These are phyloP conservation scores for Tetragonula clypearis DNA, from an alignment of 1,140 invertebrate species.

Conservation along the genomic window DNA sequence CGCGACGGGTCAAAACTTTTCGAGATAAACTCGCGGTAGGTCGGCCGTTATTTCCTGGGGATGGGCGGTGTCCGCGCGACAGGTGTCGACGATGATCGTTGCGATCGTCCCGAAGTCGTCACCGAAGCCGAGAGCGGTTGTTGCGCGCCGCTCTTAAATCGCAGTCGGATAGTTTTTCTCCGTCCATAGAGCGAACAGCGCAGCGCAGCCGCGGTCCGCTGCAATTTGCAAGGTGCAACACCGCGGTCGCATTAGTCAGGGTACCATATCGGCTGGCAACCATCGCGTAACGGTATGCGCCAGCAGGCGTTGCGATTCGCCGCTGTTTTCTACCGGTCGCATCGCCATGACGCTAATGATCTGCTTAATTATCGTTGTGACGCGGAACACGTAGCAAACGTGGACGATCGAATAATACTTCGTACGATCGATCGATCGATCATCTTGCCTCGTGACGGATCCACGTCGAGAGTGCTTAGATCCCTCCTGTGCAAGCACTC, in stretches of 20 bases:
- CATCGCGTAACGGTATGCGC: conserved; percentile 79
- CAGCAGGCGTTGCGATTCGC: conserved; percentile 73
- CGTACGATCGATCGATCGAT: too few relatives aligned
- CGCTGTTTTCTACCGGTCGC: conserved; percentile 62
- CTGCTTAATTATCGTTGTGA: conserved; percentile 77
- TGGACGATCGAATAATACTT: conserved; percentile 12
- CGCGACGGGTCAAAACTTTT: conserved; percentile 4
- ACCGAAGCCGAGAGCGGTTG: conserved; percentile 43
- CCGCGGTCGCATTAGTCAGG: conserved; percentile 78
- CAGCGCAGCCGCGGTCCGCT: conserved; percentile 56
- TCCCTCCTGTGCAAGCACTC: too few relatives aligned
- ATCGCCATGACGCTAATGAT: conserved; percentile 79
- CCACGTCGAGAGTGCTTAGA: too few relatives aligned
- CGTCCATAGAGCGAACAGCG: conserved; percentile 49
- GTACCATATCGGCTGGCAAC: conserved; percentile 77
- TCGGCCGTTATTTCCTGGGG: neutral
- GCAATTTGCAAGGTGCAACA: conserved; percentile 81
- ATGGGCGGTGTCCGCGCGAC: neutral
- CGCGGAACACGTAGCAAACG: conserved; percentile 52
- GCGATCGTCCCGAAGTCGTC: conserved; percentile 63
- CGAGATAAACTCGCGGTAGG: neutral
- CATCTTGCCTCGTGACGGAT: neutral
- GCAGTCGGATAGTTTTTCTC: conserved; percentile 72
- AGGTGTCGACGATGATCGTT: conserved; percentile 39
- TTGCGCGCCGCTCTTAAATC: conserved; percentile 69